Base-by-base conservation (phyloP, 1,140 invertebrate species). In the Zophobas atratus region DNA sequence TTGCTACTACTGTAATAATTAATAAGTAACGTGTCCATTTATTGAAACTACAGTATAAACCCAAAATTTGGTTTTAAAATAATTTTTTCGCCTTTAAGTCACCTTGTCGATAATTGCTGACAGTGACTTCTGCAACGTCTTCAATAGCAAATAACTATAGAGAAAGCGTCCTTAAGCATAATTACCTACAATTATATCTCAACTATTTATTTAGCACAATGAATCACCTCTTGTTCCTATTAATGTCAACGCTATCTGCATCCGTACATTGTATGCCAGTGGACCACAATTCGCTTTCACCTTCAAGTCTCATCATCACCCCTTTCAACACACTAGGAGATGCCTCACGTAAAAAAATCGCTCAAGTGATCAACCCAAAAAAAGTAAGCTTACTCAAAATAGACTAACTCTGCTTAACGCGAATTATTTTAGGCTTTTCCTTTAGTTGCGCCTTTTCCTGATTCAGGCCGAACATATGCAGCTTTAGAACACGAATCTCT, bases 401-500 rank as follows among this genome's bases (percentile, higher is more conserved):
- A 34, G 32, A 6, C n/a, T 8, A 51, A 0, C 32, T 51, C 2
- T 51, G 32, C 56, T 57, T 57, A 38, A 41, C 63, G 0, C 33
- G 55, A 57, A 32, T 20, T 20, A 20, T 80, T 82, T 51, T 67
- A 82, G 81, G 39, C 76, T 6, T 48, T 81, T 6, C 71, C 77
- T 41, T 34, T 82, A 43, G 41, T 74, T 41, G 75, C 80, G 33
- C 75, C 77, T 6, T 83, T 83, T 72, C 83, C 83, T 33, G 77
- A 81, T 43, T 82, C 82, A 38, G 85, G 85, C 3, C 79, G 84
- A 43, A 81, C 81, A 76, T 57, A 75, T 33, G 81, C 83, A 3
- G 75, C 83, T 34, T 57, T 82, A 36, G 85, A 86, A 79, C 71
- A 74, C 55, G 84, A 85, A 79, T 82, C 82, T 8, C 57, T 80